Evolutionary conservation across 2,113 vertebrate species (phyloP).

Genomic region (Ascaphus truei): DNA sequence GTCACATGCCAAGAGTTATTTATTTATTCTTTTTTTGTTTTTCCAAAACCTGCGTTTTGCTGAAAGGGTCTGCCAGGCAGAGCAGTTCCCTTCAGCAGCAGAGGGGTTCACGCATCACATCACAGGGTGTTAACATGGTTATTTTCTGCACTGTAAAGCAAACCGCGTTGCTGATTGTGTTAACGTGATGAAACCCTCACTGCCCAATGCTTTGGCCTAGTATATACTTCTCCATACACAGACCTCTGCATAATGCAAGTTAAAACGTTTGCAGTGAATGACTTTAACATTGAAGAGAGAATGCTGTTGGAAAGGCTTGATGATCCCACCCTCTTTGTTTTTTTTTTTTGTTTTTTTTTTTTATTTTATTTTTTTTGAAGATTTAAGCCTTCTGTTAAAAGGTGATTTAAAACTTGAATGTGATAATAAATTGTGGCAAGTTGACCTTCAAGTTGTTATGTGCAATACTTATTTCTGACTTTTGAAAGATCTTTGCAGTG

Average conservation of each 20-base stretch:
- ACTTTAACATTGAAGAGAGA: constrained; percentile 81
- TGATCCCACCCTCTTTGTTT: constrained; percentile 84
- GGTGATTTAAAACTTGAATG: constrained; percentile 99
- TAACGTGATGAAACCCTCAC: constrained; percentile 80
- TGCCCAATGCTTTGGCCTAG: constrained; percentile 80
- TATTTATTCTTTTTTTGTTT: constrained; percentile 9
- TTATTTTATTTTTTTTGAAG: constrained; percentile 86
- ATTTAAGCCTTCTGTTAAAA: constrained; percentile 85
- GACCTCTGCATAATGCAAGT: constrained; percentile 94
- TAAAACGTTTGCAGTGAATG: constrained; percentile 86
- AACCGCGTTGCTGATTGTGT: constrained; percentile 80
- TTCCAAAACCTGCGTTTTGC: constrained; percentile 1
- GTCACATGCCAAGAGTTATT: constrained; percentile 24
- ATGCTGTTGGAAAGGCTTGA: constrained; percentile 96
- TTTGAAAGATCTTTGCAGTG: constrained; percentile 95
- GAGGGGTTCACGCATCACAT: constrained; percentile 24
- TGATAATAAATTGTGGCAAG: constrained; percentile 96
- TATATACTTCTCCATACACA: constrained; percentile 95
- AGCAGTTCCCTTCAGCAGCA: constrained; percentile 3
- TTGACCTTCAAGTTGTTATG: constrained; percentile 97
- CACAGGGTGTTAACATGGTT: constrained; percentile 74
- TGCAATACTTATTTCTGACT: constrained; percentile 99
- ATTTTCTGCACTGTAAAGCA: constrained; percentile 79
- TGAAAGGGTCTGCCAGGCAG: not conserved
- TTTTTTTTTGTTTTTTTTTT: constrained; percentile 78